Conservation (phyloP, 2,113 vertebrate genomes). For the Rhombomys opimus region DNA sequence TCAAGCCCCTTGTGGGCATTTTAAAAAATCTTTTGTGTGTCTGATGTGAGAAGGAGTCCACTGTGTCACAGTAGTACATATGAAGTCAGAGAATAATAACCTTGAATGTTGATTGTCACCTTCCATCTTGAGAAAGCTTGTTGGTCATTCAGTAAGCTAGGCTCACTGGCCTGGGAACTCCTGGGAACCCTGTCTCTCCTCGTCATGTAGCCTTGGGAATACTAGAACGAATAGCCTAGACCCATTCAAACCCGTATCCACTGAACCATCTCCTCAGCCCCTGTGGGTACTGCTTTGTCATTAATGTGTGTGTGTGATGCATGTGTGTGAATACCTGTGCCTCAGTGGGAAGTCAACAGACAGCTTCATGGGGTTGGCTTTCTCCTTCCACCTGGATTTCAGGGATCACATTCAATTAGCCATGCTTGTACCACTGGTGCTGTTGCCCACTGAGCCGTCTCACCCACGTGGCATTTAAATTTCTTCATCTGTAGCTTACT, state of each 20-base stretch:
- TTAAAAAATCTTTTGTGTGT: too few relatives aligned
- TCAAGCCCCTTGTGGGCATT: too few relatives aligned
- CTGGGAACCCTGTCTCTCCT: background rate
- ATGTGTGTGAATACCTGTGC: background rate
- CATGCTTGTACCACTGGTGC: background rate
- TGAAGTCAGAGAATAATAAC: background rate
- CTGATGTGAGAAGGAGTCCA: background rate
- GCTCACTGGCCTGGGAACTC: background rate
- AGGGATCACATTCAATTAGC: too few relatives aligned
- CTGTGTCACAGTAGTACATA: background rate
- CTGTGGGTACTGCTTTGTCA: too few relatives aligned
- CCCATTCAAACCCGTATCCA: background rate
- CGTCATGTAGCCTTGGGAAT: background rate
- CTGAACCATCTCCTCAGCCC: background rate
- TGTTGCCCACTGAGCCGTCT: background rate
- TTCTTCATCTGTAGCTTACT: fast-evolving
- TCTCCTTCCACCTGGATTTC: background rate
- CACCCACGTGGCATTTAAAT: background rate
- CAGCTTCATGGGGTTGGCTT: background rate
- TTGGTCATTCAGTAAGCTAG: background rate
- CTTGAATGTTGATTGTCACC: background rate
- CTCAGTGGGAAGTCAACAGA: too few relatives aligned
- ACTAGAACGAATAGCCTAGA: background rate
- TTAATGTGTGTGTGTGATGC: background rate
- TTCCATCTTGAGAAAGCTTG: background rate